Conservation (phyloP, 2,888 invertebrate species). For the Lottia gigantea region DNA sequence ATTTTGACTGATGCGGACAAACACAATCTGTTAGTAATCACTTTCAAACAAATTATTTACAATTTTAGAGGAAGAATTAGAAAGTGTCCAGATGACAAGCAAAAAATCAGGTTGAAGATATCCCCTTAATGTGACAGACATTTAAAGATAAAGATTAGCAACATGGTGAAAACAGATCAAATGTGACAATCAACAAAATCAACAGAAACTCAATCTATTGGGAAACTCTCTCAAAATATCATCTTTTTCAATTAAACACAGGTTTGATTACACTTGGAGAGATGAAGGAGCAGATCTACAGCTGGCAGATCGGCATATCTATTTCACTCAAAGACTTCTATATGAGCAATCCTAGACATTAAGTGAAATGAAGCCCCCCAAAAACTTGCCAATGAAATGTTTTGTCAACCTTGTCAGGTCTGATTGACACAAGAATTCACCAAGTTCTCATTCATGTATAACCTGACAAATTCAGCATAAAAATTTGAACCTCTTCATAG, state of each 20-base stretch:
- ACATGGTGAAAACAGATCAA: not conserved
- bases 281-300: not conserved
- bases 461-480: no score
- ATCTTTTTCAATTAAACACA: not conserved
- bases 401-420: no score
- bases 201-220: not conserved
- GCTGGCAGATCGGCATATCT: not conserved
- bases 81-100: no score
- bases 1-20: no score
- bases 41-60: not conserved
- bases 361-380: not conserved
- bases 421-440: no score
- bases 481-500: no score
- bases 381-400: no score
- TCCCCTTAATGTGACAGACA: not conserved
- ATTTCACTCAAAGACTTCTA: not conserved
- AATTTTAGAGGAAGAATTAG: not conserved
- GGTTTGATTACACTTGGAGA: not conserved
- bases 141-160: not conserved
- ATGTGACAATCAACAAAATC: constrained; percentile 2
- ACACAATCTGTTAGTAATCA: no score
- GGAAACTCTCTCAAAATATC: not conserved
- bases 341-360: not conserved
- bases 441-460: no score
- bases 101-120: no score